Conservation (phyloP, 2,113 vertebrate genomes). For the Lepus americanus region DNA sequence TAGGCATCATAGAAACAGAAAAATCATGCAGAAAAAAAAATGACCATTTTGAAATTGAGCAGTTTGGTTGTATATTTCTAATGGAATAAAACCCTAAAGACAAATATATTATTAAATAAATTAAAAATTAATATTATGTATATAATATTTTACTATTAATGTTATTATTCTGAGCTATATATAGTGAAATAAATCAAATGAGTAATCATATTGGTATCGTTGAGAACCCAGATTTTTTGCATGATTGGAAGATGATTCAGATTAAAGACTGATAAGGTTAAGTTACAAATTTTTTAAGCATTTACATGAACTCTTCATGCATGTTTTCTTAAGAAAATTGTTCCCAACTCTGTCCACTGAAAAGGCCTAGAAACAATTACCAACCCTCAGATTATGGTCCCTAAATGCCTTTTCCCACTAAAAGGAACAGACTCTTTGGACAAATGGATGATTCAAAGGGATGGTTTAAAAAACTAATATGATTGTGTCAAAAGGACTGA, state of each 20-base stretch:
- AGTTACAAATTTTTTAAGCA: background rate
- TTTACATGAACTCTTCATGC: background rate
- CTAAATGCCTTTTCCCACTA: background rate
- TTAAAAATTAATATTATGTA: conserved; percentile 16
- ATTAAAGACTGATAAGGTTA: background rate
- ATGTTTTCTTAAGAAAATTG: conserved; percentile 10
- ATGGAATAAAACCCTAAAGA: background rate
- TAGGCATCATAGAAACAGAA: conserved; percentile 1
- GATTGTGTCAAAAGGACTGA: conserved; percentile 6
- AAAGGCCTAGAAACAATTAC: background rate
- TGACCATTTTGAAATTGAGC: background rate
- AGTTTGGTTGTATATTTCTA: conserved; percentile 15
- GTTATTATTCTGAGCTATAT: conserved; percentile 13
- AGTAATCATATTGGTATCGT: background rate
- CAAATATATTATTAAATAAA: background rate
- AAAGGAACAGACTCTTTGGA: background rate
- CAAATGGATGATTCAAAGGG: background rate
- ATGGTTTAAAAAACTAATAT: conserved; percentile 17
- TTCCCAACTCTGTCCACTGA: background rate
- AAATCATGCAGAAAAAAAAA: background rate
- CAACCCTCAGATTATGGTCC: background rate
- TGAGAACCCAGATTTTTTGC: background rate
- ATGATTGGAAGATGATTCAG: background rate
- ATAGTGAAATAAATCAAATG: conserved; percentile 5
- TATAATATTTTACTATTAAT: background rate